Base-by-base conservation (phyloP, 2,888 invertebrate genomes). In the Loripinus fragilis region DNA sequence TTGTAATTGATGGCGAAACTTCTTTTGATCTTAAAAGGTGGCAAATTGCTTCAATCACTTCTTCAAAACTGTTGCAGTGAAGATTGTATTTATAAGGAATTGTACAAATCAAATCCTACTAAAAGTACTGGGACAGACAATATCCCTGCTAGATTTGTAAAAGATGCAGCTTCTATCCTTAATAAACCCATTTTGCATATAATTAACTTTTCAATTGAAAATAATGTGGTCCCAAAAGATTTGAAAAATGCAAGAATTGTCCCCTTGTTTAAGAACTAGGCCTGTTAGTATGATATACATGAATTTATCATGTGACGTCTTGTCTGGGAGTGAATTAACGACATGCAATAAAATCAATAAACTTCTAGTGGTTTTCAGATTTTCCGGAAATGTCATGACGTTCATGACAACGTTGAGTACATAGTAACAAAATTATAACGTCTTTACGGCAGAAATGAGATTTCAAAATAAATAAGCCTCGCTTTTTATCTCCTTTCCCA, bases 11-110 rank as follows among this genome's bases (percentile, higher is more conserved):
- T 20, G n/a, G 33, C 5, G 60, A 60, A 33, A 60, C 60, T 60
- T 60, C 33, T 33, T 60, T 60, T 60, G 60, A 60, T 33, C 60
- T 15, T 2, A 60, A 60, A 60, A 60, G 17, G 60, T 60, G 12
- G 60, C 60, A 60, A 33, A 60, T 33, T 60, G 60, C 33, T 30
- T 60, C 60, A 33, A 60, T 60, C 30, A 30, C 17, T 60, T 33
- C 33, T 60, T 60, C 17, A 60, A 17, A 60, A 60, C 30, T 33
- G 33, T 60, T 20, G 60, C 60, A 38, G 17, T 48, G 48, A 48
- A 48, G 48, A 48, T 5, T 48, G 7, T 17, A 48, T 48, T 48
- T 48, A 48, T 17, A 48, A 48, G 48, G 48, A 48, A 48, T 20
- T 48, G 48, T 48, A 20, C 20, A 48, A 48, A 48, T 17, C 20